phyloP scores from a whole-genome alignment of 2,113 vertebrate genomes.

The Lampris megalopsis region DNA sequence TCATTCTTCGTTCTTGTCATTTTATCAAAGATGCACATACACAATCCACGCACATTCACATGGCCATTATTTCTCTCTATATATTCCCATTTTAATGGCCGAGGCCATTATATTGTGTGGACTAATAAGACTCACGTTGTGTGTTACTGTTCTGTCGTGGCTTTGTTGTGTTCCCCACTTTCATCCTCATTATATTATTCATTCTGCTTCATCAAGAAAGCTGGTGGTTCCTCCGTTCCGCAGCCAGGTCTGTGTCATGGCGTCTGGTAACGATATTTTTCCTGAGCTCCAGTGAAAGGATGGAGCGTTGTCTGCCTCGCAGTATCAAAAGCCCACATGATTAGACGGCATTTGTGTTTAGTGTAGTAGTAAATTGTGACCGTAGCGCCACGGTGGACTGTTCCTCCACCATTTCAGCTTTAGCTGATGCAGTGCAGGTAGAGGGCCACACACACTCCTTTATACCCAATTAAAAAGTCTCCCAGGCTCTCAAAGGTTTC shows the following conservation, averaged over 20 bases:
- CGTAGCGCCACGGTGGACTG: neutral
- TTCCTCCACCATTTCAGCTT: neutral
- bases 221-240: constrained; percentile 33
- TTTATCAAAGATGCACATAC: constrained; percentile 14
- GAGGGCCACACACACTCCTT: constrained; percentile 41
- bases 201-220: constrained; percentile 57
- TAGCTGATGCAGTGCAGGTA: constrained; percentile 50
- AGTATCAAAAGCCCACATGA: constrained; percentile 7
- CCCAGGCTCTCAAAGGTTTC: constrained; percentile 64
- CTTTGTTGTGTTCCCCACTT: constrained; percentile 69
- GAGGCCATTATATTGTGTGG: constrained; percentile 64
- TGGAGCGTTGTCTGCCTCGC: neutral
- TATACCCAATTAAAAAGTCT: constrained; percentile 64
- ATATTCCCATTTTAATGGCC: constrained; percentile 65
- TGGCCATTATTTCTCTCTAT: constrained; percentile 60
- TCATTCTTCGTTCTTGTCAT: constrained; percentile 17
- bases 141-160: constrained; percentile 47
- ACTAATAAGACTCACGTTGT: constrained; percentile 45
- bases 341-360: too few species aligned
- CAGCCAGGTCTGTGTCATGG: constrained; percentile 18
- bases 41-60: constrained; percentile 29
- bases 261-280: constrained; percentile 3
- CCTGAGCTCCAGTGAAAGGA: constrained; percentile 3
- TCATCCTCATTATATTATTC: constrained; percentile 65
- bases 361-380: constrained; percentile 9